Evolutionary conservation across 2,113 vertebrate genomes (phyloP), one percentile per base, ranked within the genome.

Genomic region (Serinus canaria): DNA sequence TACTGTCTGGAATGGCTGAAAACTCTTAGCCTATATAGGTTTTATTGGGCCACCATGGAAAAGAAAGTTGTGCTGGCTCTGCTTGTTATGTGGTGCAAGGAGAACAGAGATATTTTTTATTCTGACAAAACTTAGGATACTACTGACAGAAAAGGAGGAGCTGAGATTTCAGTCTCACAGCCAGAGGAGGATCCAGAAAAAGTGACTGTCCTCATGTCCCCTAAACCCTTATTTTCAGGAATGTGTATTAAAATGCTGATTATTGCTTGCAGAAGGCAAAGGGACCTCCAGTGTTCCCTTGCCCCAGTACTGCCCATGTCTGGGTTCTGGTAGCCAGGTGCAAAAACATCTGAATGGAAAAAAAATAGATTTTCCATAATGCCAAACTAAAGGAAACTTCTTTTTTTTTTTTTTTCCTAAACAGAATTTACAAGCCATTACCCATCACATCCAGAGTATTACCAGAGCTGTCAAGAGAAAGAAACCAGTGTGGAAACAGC

Each of bases 341-440:
- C 27, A 84, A 89, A 89, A 55, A 37, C 15, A 50, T 59, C n/a
- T 49, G 27, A 90, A 23, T 33, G 19, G 59, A 93, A 92, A 35
- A 67, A 80, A 94, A 94, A 63, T 13, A 25, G 9, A 7, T 70
- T 74, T 73, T 88, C 44, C 10, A 53, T 20, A 58, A 35, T 15
- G 35, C 12, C 43, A 92, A 88, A 83, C 9, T 46, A 52, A 68
- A 80, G 9, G 37, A 3, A 22, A 44, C 9, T 15, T n/a, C 23
- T 24, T 56, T 22, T 52, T 2, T 47, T 63, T 23, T 67, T 62
- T 59, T 82, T 44, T 10, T 12, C 11, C 39, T 39, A 23, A 66
- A 55, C 17, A 94, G 68, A 89, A 94, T 92, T 95, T 96, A 89
- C 58, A 95, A 93, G 74, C 53, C 86, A 76, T 90, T 96, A 53